Percentiles rank a stretch among this genome's conserved stretches.
Evolutionary conservation across 2,888 invertebrate genomes (phyloP).

Genomic region (Macrophya alboannulata): DNA sequence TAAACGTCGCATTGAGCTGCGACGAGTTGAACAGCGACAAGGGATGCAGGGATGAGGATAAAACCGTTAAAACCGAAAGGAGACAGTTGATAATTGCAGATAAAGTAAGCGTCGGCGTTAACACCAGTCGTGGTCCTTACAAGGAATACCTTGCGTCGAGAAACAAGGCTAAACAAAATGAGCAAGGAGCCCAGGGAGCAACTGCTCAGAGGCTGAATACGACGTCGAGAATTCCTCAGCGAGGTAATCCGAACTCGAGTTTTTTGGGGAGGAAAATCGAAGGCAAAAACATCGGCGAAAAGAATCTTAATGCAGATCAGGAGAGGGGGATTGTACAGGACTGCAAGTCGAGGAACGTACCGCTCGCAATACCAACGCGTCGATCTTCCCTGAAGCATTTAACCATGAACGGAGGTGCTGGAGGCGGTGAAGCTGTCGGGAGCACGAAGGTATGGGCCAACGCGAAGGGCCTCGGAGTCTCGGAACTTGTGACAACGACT

Average conservation of each 20-base stretch:
- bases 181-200: conserved; percentile 66
- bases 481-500: conserved; percentile 57
- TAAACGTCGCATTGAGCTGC: conserved; percentile 73
- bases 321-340: conserved; percentile 2
- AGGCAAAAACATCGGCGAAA: neutral
- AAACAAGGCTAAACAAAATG: conserved; percentile 63
- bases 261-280: conserved; percentile 37
- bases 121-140: conserved; percentile 69
- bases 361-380: conserved; percentile 61
- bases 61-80: neutral
- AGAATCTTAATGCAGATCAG: neutral
- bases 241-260: conserved; percentile 61
- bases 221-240: conserved; percentile 69
- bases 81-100: conserved; percentile 1
- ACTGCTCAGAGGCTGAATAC: conserved; percentile 17
- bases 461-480: conserved; percentile 65
- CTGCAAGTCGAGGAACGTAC: conserved; percentile 18
- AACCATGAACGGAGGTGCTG: conserved; percentile 65
- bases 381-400: conserved; percentile 70
- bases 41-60: conserved; percentile 54
- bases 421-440: conserved; percentile 64
- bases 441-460: conserved; percentile 58
- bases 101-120: conserved; percentile 67
- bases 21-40: conserved; percentile 71
- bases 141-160: conserved; percentile 68